Evolutionary conservation across 1,140 invertebrate species (phyloP), one percentile per base, ranked within the genome.

Genomic region (Dendroctonus ponderosae): DNA sequence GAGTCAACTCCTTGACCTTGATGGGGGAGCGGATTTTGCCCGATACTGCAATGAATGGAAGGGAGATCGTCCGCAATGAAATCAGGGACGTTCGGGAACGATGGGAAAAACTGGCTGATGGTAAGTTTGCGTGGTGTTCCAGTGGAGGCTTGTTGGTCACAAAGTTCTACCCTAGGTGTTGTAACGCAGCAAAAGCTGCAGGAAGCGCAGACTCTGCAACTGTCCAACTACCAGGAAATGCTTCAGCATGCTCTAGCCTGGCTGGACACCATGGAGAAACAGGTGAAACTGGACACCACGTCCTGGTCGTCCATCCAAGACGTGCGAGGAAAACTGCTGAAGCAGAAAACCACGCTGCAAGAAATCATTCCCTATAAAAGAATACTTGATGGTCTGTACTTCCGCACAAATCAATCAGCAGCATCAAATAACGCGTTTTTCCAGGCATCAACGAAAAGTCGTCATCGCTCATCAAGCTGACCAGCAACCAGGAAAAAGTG

Each of bases 301-400:
- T 84, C 85, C 66, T 87, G 84, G 81, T 83, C 86, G 1, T 89
- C 89, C 2, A 82, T 93, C 9, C 93, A 93, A 78, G 95, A 97
- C 79, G 89, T 94, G 42, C 84, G 90, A 68, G 89, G 90, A 0
- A 95, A 93, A 79, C 79, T 96, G 52, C 83, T 95, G 46, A 95
- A 95, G 76, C 87, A 91, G 71, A 95, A 95, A 85, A 88, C 89
- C 1, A 82, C 88, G 46, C 83, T 93, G 38, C 94, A 97, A 83
- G 96, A 98, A 80, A 93, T 96, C 11, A 80, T 88, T 15, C 90
- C 91, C 0, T 92, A 97, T 74, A 96, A 95, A 77, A 83, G 94
- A 65, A 86, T 94, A 37, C 88, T 98, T 51, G 95, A 97, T 80
- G 88, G 89, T 65, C 12, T 6, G 15, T 12, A n/a, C 38, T 39